A percentile compares a stretch with the other conserved stretches of the same genome.
These are phyloP conservation scores for Actinemys pallida DNA, from an alignment of 2,113 vertebrate species.

Conservation along the genomic window DNA sequence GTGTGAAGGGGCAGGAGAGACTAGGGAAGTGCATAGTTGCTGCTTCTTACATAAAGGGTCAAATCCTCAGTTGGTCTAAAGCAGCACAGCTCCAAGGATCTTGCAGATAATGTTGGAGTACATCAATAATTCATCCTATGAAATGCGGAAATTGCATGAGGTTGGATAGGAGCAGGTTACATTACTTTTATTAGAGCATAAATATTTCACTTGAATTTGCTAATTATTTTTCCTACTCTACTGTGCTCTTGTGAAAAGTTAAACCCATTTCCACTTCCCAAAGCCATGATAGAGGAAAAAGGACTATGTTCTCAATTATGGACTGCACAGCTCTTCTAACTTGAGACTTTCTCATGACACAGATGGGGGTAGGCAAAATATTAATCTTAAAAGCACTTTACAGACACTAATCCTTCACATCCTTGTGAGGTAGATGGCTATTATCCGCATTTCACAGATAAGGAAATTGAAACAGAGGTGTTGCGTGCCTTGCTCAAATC, in stretches of 20 bases:
- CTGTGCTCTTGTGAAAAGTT: not conserved
- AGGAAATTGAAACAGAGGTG: not conserved
- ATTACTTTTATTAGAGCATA: conserved; percentile 4
- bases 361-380: not conserved
- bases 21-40: not conserved
- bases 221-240: not conserved
- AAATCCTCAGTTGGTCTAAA: not conserved
- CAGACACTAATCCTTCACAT: not conserved
- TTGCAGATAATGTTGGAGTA: not conserved
- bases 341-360: not conserved
- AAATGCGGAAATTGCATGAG: not conserved
- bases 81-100: not conserved
- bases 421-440: not conserved
- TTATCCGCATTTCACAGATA: not conserved
- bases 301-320: not conserved
- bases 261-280: not conserved
- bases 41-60: not conserved
- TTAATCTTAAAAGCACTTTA: not conserved
- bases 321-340: not conserved
- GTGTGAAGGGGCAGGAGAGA: not conserved
- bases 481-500: not conserved
- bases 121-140: not conserved
- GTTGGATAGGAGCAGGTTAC: not conserved
- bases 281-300: not conserved
- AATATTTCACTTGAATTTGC: not conserved